Conservation (phyloP, 2,888 invertebrate species). For the Latheticus oryzae region DNA sequence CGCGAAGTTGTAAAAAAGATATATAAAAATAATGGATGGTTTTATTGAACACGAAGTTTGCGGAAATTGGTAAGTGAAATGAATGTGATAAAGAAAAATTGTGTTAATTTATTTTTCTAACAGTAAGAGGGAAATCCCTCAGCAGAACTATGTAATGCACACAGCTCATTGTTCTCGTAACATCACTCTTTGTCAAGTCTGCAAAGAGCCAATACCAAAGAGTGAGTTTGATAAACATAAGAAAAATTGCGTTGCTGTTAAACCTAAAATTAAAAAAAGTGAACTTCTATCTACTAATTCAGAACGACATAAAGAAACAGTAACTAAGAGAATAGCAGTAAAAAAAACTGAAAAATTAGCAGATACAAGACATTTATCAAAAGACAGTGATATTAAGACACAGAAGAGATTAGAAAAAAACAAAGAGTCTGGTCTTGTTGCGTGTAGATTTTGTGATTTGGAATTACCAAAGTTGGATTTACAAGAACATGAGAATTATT, state of each 20-base stretch:
- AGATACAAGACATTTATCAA: conserved; percentile 52
- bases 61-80: conserved; percentile 59
- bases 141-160: conserved; percentile 77
- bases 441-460: conserved; percentile 76
- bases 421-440: conserved; percentile 59
- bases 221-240: conserved; percentile 71
- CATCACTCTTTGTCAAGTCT: conserved; percentile 74
- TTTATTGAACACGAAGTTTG: conserved; percentile 57
- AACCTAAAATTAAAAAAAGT: conserved; percentile 60
- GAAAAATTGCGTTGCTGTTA: conserved; percentile 65
- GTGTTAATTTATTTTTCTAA: conserved; percentile 1
- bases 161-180: conserved; percentile 77
- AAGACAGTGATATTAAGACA: conserved; percentile 33
- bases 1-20: no score
- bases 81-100: no score
- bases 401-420: no score
- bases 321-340: conserved; percentile 55
- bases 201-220: conserved; percentile 75
- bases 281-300: conserved; percentile 48
- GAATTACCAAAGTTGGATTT: conserved; percentile 72
- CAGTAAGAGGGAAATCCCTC: conserved; percentile 77
- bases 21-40: conserved; percentile 23
- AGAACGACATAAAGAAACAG: conserved; percentile 56
- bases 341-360: conserved; percentile 53
- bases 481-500: conserved; percentile 75